Evolutionary conservation across 1,140 invertebrate species (phyloP).

Genomic region (Conopomorpha cramerella): DNA sequence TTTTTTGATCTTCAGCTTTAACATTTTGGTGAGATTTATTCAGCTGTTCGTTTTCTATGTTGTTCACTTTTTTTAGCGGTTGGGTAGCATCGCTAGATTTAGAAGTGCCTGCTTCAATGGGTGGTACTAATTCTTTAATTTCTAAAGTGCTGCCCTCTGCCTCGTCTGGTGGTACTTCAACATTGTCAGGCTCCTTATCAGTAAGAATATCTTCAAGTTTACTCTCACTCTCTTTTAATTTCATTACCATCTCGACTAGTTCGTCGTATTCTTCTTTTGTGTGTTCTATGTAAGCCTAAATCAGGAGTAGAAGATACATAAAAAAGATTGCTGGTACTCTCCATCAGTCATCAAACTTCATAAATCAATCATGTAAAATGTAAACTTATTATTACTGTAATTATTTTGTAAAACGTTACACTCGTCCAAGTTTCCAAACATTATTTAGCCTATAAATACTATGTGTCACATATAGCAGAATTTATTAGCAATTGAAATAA

Average conservation of each 20-base stretch:
- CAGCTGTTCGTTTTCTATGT: conserved; percentile 50
- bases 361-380: too few relatives aligned
- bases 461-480: too few relatives aligned
- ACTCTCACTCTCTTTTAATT: conserved; percentile 54
- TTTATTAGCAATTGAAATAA: too few relatives aligned
- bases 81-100: conserved; percentile 17
- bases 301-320: conserved; percentile 26
- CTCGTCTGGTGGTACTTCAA: conserved; percentile 26
- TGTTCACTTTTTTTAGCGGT: conserved; percentile 43
- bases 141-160: conserved; percentile 1
- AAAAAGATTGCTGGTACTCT: too few relatives aligned
- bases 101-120: conserved; percentile 9
- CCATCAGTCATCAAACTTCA: too few relatives aligned
- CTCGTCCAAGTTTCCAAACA: conserved; percentile 5
- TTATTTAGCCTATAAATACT: conserved; percentile 2
- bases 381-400: too few relatives aligned
- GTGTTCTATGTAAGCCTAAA: conserved; percentile 52
- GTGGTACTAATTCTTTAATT: conserved; percentile 4
- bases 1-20: conserved; percentile 15
- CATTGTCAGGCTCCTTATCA: conserved; percentile 24
- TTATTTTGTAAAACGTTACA: too few relatives aligned
- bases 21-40: conserved; percentile 32
- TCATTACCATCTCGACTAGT: conserved; percentile 47
- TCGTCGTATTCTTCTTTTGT: conserved; percentile 57
- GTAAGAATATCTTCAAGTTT: conserved; percentile 40